Evolutionary conservation across 1,140 invertebrate species (phyloP), one percentile per base, ranked within the genome.

Genomic region (Stegodyphus mimosarum): DNA sequence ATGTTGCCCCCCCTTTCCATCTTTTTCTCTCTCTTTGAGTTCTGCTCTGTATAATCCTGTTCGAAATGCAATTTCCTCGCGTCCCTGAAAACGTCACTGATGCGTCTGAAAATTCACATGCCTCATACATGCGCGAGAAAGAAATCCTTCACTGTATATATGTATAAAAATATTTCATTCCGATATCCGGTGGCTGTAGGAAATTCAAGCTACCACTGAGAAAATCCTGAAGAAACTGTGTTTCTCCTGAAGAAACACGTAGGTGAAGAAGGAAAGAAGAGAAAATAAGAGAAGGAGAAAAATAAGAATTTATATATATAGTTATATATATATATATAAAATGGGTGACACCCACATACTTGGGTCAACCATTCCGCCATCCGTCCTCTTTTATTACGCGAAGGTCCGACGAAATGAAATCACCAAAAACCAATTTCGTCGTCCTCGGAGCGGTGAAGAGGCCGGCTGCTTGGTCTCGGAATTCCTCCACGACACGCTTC

Each of bases 371-470:
- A 71, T 71, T 71, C 69, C n/a, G 33, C 49, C 69, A 71, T 71
- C 48, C 69, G 18, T 55, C 17, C 71, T 73, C 53, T 73, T 73
- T 73, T 81, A 73, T 81, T 81, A 73, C 53, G 69, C 55, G 53
- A 33, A 51, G 55, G 69, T 64, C 55, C 48, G 50, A 64, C 79
- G 79, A 81, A 84, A 84, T 84, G 81, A 84, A 84, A 84, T 84
- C 81, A 84, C 81, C 81, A 84, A 84, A 84, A 84, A 84, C 81
- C 81, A 84, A 84, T 84, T 84, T 84, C 81, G 81, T 76, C 81
- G 81, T 73, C 70, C 67, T 80, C 77, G 67, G 52, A 83, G 70
- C 80, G 80, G 70, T 83, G 80, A 83, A 83, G 80, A 83, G 77
- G 77, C 66, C 69, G 77, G 77, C 69, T 55, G 51, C 67, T 80